Evolutionary conservation across 2,113 vertebrate species (phyloP), one percentile per base, ranked within the genome.

Genomic region (Dermatemys mawii): DNA sequence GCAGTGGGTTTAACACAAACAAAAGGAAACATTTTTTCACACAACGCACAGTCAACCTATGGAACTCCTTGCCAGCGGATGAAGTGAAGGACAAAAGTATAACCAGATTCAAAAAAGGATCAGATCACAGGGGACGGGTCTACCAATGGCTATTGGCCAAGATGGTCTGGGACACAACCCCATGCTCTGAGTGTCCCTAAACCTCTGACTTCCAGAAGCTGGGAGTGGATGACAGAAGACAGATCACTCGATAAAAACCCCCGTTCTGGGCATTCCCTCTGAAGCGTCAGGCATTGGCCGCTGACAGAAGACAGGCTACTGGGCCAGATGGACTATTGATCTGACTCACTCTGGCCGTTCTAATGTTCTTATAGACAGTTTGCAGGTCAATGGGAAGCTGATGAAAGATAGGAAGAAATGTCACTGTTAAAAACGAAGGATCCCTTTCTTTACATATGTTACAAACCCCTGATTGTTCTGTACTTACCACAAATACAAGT

Each of bases 401-500:
- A 21, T 44, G 73, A 78, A 11, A 19, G 29, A n/a, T 16, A 19
- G 29, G 78, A 50, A 32, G 78, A 51, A 80, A n/a, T 16, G 16
- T n/a, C 35, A n/a, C 32, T n/a, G n/a, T 35, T 44, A 7, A 44
- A 44, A 44, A 75, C 8, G 24, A 44, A 11, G 5, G 17, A n/a
- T 8, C n/a, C 21, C 21, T 60, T 16, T 35, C 57, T 60, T 60
- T 73, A 41, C 22, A 38, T 70, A 24, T 35, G 17, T 41, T 41
- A 41, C 4, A 11, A 22, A 73, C 67, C n/a, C 60, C 10, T 24
- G 81, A 78, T 79, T 70, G 89, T 81, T 93, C 83, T 41, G 50
- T 92, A 98, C 99, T 99, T 97, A 99, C 99, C 99, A 99, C 99
- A 91, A 99, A 99, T 14, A 99, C 99, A 88, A 99, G 97, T 88